Evolutionary conservation across 2,888 invertebrate genomes (phyloP).

Genomic region (Poecilus cupreus): DNA sequence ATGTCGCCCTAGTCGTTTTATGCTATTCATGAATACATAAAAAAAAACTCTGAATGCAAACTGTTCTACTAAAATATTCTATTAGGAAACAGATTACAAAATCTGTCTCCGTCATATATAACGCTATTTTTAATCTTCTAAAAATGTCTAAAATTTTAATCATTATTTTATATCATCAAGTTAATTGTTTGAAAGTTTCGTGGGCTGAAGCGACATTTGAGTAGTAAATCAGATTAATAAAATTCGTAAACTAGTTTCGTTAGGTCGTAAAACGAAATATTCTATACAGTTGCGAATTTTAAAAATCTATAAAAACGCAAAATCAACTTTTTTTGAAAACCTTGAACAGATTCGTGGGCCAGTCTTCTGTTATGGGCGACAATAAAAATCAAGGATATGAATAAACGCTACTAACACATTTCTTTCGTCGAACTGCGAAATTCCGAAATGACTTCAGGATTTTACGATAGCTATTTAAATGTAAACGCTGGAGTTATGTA

Average conservation of each 20-base stretch:
- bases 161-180: not conserved
- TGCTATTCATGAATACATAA: too few species aligned
- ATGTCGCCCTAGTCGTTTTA: too few species aligned
- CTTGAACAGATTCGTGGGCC: conserved; percentile 32
- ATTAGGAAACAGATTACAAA: too few species aligned
- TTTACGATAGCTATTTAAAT: not conserved
- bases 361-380: conserved; percentile 1
- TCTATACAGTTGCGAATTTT: conserved; percentile 29
- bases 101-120: not conserved
- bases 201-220: not conserved
- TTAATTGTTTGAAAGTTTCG: not conserved
- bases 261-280: conserved; percentile 49
- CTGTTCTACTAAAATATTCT: too few species aligned
- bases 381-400: conserved; percentile 43
- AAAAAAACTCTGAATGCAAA: too few species aligned
- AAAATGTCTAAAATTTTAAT: not conserved
- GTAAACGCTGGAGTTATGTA: not conserved
- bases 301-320: conserved; percentile 26
- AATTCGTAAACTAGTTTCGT: conserved; percentile 44
- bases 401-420: conserved; percentile 39
- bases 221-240: conserved; percentile 15
- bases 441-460: not conserved
- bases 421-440: not conserved
- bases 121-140: not conserved
- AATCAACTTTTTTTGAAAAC: conserved; percentile 33